phyloP scores from a whole-genome alignment of 2,113 vertebrate species.

The Misgurnus mizolepis region DNA sequence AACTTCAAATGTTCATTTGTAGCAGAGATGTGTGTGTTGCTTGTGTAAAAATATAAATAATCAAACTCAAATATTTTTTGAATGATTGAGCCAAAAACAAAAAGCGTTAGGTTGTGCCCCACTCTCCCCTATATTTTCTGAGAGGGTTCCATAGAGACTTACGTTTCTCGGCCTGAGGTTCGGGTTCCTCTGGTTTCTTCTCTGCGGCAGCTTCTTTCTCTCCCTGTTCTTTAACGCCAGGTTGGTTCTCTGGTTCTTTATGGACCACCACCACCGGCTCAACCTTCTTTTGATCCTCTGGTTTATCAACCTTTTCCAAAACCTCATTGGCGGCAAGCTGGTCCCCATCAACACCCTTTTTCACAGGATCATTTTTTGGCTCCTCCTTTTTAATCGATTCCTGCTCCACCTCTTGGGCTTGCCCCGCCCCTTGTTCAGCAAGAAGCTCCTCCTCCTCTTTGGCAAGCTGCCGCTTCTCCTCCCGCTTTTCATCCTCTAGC shows the following conservation, averaged over 20 bases:
- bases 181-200: conserved; percentile 49
- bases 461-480: conserved; percentile 48
- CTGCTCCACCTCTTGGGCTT: conserved; percentile 44
- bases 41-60: too few relatives aligned
- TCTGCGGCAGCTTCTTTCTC: conserved; percentile 14
- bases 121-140: too few relatives aligned
- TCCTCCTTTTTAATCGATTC: conserved; percentile 27
- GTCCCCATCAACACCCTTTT: conserved; percentile 47
- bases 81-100: too few relatives aligned
- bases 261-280: conserved; percentile 42
- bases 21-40: too few relatives aligned
- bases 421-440: conserved; percentile 47
- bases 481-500: conserved; percentile 63
- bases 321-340: conserved; percentile 53
- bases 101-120: too few relatives aligned
- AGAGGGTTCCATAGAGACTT: conserved; percentile 38
- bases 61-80: too few relatives aligned
- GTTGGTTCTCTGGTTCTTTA: conserved; percentile 54
- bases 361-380: conserved; percentile 10
- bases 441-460: conserved; percentile 34
- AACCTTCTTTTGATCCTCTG: conserved; percentile 58
- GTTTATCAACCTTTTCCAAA: conserved; percentile 53
- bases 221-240: conserved; percentile 31
- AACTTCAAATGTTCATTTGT: too few relatives aligned
- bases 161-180: conserved; percentile 53